Conservation (phyloP, 1,140 invertebrate species). For the Nasonia longicornis region DNA sequence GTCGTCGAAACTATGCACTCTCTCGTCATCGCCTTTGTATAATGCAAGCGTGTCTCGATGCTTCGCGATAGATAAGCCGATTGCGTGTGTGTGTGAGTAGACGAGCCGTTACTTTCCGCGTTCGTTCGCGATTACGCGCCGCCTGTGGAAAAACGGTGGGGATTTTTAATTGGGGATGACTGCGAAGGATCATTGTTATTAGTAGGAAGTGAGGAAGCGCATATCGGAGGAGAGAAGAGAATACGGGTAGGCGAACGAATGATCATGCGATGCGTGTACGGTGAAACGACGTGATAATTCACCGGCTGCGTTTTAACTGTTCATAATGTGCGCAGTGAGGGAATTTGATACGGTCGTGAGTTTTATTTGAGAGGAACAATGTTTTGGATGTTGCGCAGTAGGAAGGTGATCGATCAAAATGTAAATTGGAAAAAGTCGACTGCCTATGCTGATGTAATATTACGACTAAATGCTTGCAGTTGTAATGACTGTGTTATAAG, state of each 20-base stretch:
- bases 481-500: too few species aligned
- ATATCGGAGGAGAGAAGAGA: neutral
- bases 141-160: neutral
- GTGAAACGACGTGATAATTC: neutral
- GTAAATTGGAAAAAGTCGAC: too few species aligned
- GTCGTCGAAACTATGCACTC: neutral
- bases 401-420: too few species aligned
- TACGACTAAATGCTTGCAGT: too few species aligned
- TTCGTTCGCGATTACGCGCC: neutral
- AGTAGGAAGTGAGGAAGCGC: neutral
- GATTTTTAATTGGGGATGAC: slow-evolving; percentile 1
- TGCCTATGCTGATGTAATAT: too few species aligned
- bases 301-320: neutral
- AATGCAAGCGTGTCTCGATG: neutral
- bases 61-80: neutral
- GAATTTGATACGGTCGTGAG: too few species aligned
- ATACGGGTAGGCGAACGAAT: neutral
- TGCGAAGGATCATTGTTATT: neutral
- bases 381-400: too few species aligned
- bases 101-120: neutral
- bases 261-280: neutral
- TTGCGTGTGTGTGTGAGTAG: neutral
- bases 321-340: neutral
- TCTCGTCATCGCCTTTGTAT: neutral
- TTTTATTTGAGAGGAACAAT: too few species aligned